phyloP scores from a whole-genome alignment of 2,113 vertebrate genomes.

The Brachypteracias leptosomus region DNA sequence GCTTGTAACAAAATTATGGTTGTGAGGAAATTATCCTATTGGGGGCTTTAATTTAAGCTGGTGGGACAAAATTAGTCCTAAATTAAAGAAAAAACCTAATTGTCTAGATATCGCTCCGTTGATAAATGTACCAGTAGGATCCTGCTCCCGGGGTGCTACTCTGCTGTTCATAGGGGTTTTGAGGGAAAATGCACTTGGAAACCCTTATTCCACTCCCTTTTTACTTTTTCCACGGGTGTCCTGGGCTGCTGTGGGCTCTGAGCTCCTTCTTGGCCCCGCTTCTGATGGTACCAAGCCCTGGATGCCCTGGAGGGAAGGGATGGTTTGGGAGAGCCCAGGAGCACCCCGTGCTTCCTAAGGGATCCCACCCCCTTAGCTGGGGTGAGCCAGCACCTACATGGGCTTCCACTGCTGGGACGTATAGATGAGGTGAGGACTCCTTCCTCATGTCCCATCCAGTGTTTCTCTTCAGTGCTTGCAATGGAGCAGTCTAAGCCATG shows the following conservation, averaged over 20 bases:
- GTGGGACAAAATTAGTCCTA: constrained; percentile 66
- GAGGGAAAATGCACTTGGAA: neutral
- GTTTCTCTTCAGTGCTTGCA: neutral
- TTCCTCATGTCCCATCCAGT: no score
- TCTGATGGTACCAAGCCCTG: neutral
- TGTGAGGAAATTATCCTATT: constrained; percentile 63
- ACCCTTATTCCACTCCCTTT: neutral
- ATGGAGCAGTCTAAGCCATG: neutral
- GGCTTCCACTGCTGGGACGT: neutral
- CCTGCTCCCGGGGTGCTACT: neutral
- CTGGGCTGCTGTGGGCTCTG: neutral
- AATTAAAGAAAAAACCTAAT: constrained; percentile 64
- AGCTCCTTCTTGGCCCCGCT: neutral
- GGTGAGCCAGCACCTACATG: neutral
- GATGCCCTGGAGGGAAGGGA: neutral
- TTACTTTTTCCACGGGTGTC: neutral
- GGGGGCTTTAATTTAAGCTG: constrained; percentile 62
- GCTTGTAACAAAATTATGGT: constrained; percentile 71
- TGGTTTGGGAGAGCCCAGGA: neutral
- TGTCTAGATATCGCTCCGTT: constrained; percentile 12
- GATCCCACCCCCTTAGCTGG: neutral
- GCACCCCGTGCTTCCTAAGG: neutral
- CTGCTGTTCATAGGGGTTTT: neutral
- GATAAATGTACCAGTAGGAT: constrained; percentile 44
- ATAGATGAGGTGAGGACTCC: neutral